Evolutionary conservation across 1,140 invertebrate species (phyloP).

Genomic region (Hylaeus volcanicus): DNA sequence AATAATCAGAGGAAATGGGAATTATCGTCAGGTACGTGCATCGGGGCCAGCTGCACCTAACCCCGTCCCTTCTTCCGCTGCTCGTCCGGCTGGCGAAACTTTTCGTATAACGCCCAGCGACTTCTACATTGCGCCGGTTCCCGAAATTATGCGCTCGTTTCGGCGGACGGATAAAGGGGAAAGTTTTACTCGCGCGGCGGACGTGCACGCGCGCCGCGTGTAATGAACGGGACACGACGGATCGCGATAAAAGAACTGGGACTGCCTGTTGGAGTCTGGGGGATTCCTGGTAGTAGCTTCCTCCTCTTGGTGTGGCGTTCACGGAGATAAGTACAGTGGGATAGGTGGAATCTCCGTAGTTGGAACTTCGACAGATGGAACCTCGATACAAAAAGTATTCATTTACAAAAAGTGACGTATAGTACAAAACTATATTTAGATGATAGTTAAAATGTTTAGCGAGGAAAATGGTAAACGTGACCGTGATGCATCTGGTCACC

Average conservation of each 20-base stretch:
- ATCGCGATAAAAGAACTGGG: background rate
- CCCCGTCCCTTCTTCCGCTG: background rate
- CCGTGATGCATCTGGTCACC: no score
- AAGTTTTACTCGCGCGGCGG: conserved; percentile 41
- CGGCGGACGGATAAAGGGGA: conserved; percentile 39
- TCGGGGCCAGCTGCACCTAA: conserved; percentile 34
- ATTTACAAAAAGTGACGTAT: no score
- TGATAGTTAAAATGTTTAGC: no score
- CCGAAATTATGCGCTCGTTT: conserved; percentile 57
- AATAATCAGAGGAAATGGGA: conserved; percentile 63
- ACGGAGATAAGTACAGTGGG: no score
- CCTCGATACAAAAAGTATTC: no score
- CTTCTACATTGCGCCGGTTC: conserved; percentile 14
- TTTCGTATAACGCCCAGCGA: conserved; percentile 57
- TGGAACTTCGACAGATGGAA: no score
- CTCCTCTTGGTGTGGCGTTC: no score
- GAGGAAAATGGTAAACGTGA: no score
- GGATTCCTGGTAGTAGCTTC: no score
- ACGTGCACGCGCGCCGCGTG: background rate
- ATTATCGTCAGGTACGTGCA: conserved; percentile 55
- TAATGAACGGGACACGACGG: conserved; percentile 20
- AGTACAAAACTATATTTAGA: no score
- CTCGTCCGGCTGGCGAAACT: conserved; percentile 27
- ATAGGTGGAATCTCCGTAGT: no score
- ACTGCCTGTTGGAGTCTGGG: background rate